Conservation (phyloP, 1,140 invertebrate species). For the Diplogasteroides magnus region DNA sequence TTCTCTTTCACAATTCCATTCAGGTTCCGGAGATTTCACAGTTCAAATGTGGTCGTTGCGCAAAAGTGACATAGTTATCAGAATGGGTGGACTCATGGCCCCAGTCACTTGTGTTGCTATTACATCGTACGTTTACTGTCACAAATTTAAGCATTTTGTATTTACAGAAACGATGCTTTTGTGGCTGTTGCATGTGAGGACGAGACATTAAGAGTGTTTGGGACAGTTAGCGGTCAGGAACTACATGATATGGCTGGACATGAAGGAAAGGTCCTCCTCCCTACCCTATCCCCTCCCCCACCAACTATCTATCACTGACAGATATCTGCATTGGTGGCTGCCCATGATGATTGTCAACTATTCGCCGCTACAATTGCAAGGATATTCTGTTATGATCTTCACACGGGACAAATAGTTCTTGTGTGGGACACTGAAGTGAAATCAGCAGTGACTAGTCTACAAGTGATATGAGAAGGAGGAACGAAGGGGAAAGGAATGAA, state of each 20-base stretch:
- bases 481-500: too few species aligned
- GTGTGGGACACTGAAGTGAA: conserved; percentile 17
- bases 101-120: conserved; percentile 52
- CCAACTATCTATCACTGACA: conserved; percentile 3
- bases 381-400: conserved; percentile 37
- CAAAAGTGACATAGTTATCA: conserved; percentile 33
- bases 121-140: conserved; percentile 34
- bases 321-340: conserved; percentile 28
- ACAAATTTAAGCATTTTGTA: background rate
- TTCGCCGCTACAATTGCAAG: conserved; percentile 31
- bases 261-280: conserved; percentile 36
- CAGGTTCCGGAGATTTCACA: conserved; percentile 53
- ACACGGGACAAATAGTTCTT: conserved; percentile 35
- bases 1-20: too few species aligned
- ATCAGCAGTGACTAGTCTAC: conserved; percentile 21
- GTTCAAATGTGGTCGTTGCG: conserved; percentile 55
- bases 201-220: conserved; percentile 50
- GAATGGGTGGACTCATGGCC: conserved; percentile 53
- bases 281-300: too few species aligned
- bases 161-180: conserved; percentile 52
- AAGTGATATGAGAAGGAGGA: too few species aligned
- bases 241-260: conserved; percentile 49
- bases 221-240: conserved; percentile 49
- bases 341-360: conserved; percentile 37
- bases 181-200: conserved; percentile 54